Conservation (phyloP, 2,888 invertebrate species). For the Drosophila multiciliata region DNA sequence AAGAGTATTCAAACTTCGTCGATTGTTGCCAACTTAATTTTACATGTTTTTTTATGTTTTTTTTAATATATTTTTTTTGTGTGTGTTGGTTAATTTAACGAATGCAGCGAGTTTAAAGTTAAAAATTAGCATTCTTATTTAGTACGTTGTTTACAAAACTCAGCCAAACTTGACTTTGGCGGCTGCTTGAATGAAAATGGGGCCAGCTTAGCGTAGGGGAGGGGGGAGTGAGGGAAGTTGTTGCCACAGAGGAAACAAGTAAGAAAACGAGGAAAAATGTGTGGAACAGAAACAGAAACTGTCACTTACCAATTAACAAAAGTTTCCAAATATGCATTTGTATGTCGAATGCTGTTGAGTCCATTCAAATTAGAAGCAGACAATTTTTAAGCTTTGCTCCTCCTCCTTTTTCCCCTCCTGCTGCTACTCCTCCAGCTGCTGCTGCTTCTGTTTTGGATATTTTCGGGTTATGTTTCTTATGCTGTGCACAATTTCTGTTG, state of each 20-base stretch:
- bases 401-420: neutral
- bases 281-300: constrained; percentile 25
- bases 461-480: constrained; percentile 37
- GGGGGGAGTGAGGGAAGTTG: constrained; percentile 29
- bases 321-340: constrained; percentile 85
- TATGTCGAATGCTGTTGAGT: constrained; percentile 82
- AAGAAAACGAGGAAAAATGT: neutral
- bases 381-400: constrained; percentile 58
- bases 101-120: constrained; percentile 68
- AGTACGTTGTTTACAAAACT: constrained; percentile 32
- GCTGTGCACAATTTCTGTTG: constrained; percentile 43
- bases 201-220: constrained; percentile 14
- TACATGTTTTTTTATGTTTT: neutral
- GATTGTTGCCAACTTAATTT: neutral
- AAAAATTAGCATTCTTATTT: constrained; percentile 68
- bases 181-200: constrained; percentile 4
- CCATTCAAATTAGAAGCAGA: constrained; percentile 82
- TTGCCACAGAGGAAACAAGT: constrained; percentile 18
- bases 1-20: constrained; percentile 1
- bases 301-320: constrained; percentile 84
- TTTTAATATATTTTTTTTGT: neutral
- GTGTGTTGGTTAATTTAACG: constrained; percentile 36
- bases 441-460: constrained; percentile 6
- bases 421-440: neutral
- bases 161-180: constrained; percentile 8